These are phyloP conservation scores for Chloroceryle inda DNA, from an alignment of 2,797 vertebrate species.

Conservation along the genomic window DNA sequence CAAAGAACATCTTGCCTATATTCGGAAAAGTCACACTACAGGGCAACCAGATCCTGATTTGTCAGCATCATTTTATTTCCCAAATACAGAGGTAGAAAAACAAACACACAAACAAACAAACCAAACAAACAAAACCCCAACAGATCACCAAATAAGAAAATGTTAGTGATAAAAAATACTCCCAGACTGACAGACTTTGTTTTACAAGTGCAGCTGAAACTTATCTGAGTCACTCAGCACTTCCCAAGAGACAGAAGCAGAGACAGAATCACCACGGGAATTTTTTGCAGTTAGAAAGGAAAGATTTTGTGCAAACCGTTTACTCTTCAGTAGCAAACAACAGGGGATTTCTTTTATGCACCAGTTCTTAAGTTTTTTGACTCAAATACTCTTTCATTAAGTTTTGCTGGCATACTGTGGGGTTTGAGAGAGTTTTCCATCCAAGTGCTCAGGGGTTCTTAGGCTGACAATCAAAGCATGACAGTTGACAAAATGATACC, in stretches of 20 bases:
- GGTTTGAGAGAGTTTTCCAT: background rate
- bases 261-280: background rate
- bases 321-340: background rate
- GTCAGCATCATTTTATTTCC: background rate
- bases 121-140: background rate
- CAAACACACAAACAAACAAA: too few species aligned
- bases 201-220: background rate
- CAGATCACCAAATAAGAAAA: background rate
- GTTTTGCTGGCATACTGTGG: background rate
- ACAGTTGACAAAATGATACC: background rate
- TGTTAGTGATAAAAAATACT: background rate
- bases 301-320: constrained; percentile 31
- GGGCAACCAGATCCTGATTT: background rate
- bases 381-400: background rate
- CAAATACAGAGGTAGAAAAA: background rate
- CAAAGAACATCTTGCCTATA: background rate
- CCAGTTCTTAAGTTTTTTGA: background rate
- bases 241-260: constrained; percentile 29
- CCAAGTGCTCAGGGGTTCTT: background rate
- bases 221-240: constrained; percentile 51
- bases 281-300: constrained; percentile 10
- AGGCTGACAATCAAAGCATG: background rate
- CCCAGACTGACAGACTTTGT: constrained; percentile 15
- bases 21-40: background rate
- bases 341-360: background rate